These are phyloP conservation scores for Rhinichthys klamathensis DNA, from an alignment of 2,113 vertebrate species.

Conservation along the genomic window DNA sequence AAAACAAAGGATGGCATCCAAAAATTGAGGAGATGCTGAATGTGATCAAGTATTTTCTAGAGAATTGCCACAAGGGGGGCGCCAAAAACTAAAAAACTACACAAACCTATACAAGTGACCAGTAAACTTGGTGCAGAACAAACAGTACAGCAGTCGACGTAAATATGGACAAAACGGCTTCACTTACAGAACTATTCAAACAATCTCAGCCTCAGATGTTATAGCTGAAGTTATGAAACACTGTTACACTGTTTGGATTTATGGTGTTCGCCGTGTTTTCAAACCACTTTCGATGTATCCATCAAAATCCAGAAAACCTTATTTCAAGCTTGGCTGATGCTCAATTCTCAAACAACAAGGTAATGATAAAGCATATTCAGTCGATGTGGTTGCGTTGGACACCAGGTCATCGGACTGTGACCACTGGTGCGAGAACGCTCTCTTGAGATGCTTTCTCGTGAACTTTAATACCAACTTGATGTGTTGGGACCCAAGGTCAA, in stretches of 20 bases:
- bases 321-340: conserved; percentile 35
- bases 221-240: neutral
- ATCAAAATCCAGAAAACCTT: conserved; percentile 4
- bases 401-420: neutral
- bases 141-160: no score
- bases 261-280: neutral
- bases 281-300: conserved; percentile 13
- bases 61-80: no score
- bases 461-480: conserved; percentile 5
- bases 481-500: conserved; percentile 1
- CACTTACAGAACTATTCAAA: no score
- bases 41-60: no score
- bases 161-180: no score
- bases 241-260: neutral
- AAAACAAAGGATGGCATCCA: no score
- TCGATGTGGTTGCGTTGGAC: neutral
- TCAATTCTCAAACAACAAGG: neutral
- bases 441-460: neutral
- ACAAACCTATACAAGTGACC: no score
- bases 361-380: conserved; percentile 28
- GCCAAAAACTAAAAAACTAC: no score
- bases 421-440: neutral
- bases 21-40: no score
- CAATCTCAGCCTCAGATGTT: no score
- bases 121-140: no score